Evolutionary conservation across 1,140 invertebrate genomes (phyloP), one percentile per base, ranked within the genome.

Genomic region (Cepaea nemoralis): DNA sequence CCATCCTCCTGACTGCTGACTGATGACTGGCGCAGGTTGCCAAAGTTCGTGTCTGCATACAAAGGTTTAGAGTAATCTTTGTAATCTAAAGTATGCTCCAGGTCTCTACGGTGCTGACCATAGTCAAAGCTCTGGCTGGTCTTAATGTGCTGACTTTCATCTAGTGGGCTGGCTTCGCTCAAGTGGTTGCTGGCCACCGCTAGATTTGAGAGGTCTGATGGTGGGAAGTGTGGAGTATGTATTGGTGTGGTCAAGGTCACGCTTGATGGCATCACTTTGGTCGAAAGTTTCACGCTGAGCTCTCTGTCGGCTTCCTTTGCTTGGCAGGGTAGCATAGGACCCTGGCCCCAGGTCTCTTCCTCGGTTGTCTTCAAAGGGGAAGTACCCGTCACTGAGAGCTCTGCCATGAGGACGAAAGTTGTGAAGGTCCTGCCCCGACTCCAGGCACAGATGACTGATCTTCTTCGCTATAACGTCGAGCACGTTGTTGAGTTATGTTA

Each of bases 171-270:
- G 33, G 42, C 55, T 8, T 78, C 63, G 22, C 50, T 66, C 35
- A 66, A 22, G 1, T 22, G 39, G 48, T 12, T 66, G 48, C 22
- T 39, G 76, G 33, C n/a, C 77, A 31, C 59, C 80, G n/a, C 80
- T 73, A 59, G 85, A 85, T 48, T 85, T 83, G 0, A 87, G 78
- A 59, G 86, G 86, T 80, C 86, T 87, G n/a, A 88, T 87, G 27
- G 86, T 86, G 27, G 87, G 87, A 3, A 87, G 77, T 33, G 87
- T 85, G 55, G 83, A 86, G 82, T 83, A 86, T 22, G 76, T 70
- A 39, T 84, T 73, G 40, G 22, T 79, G n/a, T 33, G 40, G 35
- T 79, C 77, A 79, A 67, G 69, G 24, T 79, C 77, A 3, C 5
- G 31, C n/a, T 39, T 73, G 8, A 0, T 16, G 27, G 0, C 37